Conservation (phyloP, 2,888 invertebrate species). For the Agrenia bidenticulata region DNA sequence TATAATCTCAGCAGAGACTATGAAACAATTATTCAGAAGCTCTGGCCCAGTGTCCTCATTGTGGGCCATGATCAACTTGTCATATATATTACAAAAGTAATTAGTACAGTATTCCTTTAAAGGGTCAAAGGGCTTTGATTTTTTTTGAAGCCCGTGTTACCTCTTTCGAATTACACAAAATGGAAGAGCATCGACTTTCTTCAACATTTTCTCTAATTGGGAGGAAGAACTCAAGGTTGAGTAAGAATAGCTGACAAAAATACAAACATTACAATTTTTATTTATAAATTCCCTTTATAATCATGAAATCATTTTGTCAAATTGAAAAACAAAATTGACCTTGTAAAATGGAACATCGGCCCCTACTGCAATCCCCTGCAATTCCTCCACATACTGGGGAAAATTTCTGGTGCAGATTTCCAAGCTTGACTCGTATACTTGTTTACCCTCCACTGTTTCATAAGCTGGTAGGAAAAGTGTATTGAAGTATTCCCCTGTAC, state of each 20-base stretch:
- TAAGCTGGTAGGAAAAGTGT: slow-evolving; percentile 71
- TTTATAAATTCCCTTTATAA: neutral
- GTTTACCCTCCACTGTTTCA: slow-evolving; percentile 68
- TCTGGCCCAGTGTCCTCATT: slow-evolving; percentile 80
- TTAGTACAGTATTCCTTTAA: too few species aligned
- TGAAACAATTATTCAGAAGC: slow-evolving; percentile 77
- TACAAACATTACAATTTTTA: neutral
- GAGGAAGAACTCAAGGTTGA: slow-evolving; percentile 69
- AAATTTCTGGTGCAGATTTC: slow-evolving; percentile 67
- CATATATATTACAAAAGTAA: neutral
- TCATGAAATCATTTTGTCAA: too few species aligned
- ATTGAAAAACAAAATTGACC: slow-evolving; percentile 61
- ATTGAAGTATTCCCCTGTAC: slow-evolving; percentile 64
- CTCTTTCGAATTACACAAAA: slow-evolving; percentile 65
- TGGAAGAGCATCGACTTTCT: slow-evolving; percentile 74
- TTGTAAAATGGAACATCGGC: slow-evolving; percentile 78
- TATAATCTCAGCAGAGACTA: slow-evolving; percentile 60
- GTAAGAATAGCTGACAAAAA: slow-evolving; percentile 69
- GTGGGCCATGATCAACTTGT: slow-evolving; percentile 64
- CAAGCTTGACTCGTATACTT: slow-evolving; percentile 74
- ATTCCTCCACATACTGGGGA: slow-evolving; percentile 79
- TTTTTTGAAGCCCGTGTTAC: slow-evolving; percentile 1
- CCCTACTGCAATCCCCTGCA: slow-evolving; percentile 83
- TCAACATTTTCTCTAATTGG: slow-evolving; percentile 48
- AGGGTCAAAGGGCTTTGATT: too few species aligned